phyloP scores from a whole-genome alignment of 1,140 invertebrate species.

The Drosophila lacertosa region DNA sequence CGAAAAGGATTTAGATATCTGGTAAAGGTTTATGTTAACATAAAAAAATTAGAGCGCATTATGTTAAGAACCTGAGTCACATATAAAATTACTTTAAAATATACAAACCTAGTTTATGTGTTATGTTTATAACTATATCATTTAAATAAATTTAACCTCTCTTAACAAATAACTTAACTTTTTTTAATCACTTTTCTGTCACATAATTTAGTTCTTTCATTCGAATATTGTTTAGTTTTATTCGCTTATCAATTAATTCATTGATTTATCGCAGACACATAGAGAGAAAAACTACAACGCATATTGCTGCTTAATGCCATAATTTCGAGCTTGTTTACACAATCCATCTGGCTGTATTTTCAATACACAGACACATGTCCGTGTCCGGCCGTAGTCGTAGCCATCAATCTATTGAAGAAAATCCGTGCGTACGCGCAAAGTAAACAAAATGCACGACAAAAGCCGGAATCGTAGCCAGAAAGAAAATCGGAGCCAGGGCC shows the following conservation, averaged over 20 bases:
- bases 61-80: too few species aligned
- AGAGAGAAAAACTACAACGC: constrained; percentile 48
- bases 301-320: constrained; percentile 69
- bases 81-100: too few species aligned
- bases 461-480: constrained; percentile 5
- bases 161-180: too few species aligned
- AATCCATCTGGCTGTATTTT: constrained; percentile 84
- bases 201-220: too few species aligned
- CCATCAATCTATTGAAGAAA: constrained; percentile 73
- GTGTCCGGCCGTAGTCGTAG: constrained; percentile 53
- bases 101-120: too few species aligned
- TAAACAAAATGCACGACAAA: constrained; percentile 55
- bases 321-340: constrained; percentile 81
- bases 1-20: too few species aligned
- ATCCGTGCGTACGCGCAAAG: constrained; percentile 73
- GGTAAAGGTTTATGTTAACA: too few species aligned
- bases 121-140: too few species aligned
- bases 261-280: constrained; percentile 38
- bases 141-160: too few species aligned
- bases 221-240: not conserved
- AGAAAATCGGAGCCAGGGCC: not conserved
- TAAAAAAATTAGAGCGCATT: too few species aligned
- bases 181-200: too few species aligned
- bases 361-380: constrained; percentile 30
- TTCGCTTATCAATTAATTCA: constrained; percentile 50